Conservation (phyloP, 2,797 vertebrate genomes). For the Picus viridis region DNA sequence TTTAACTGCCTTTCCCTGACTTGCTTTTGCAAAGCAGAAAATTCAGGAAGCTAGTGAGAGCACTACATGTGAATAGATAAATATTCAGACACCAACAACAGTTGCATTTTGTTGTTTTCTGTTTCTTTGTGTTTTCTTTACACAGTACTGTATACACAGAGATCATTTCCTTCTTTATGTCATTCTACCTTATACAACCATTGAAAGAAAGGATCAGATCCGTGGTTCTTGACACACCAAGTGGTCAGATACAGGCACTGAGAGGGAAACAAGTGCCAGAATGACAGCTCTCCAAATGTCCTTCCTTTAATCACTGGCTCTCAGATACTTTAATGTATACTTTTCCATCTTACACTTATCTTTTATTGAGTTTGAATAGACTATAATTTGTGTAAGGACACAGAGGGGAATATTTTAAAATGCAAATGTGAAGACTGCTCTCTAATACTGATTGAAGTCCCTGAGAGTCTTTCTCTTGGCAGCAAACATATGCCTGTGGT, state of each 20-base stretch:
- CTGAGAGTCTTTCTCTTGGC: not conserved
- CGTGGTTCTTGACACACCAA: not conserved
- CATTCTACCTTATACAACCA: not conserved
- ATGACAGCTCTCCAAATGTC: not conserved
- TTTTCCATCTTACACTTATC: conserved; percentile 1
- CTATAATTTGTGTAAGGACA: conserved; percentile 24
- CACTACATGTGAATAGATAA: conserved; percentile 15
- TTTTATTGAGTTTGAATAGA: not conserved
- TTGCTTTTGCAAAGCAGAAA: not conserved
- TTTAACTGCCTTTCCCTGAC: not conserved
- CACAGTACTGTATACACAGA: not conserved
- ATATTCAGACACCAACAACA: not conserved
- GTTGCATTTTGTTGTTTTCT: not conserved
- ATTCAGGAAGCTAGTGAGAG: conserved; percentile 1
- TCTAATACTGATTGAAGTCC: conserved; percentile 1
- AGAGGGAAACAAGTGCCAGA: not conserved
- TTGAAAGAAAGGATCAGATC: not conserved
- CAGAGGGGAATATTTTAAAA: conserved; percentile 32
- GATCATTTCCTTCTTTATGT: not conserved
- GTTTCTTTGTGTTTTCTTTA: not conserved
- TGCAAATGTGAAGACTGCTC: conserved; percentile 32
- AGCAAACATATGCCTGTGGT: not conserved
- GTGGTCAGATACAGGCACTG: not conserved
- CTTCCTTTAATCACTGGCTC: not conserved
- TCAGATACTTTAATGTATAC: not conserved